A percentile compares a stretch with the other conserved stretches of the same genome.
Evolutionary conservation across 2,113 vertebrate genomes (phyloP).

Genomic region (Bombycilla garrulus): DNA sequence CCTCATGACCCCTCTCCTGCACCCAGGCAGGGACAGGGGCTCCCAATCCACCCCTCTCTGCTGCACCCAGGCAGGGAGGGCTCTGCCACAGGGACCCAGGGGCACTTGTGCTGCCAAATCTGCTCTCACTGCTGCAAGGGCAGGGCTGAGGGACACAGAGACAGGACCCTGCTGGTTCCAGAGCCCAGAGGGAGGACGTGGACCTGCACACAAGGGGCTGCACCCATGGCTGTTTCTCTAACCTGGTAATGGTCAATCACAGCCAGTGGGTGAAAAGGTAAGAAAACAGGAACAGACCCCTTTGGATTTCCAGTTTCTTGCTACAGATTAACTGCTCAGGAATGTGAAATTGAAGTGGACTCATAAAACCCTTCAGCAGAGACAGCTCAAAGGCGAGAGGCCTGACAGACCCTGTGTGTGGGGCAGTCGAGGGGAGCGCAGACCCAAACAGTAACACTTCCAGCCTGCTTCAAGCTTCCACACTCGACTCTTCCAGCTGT

Average conservation of each 20-base stretch:
- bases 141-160: not conserved
- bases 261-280: not conserved
- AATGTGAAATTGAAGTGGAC: slow-evolving; percentile 63
- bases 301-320: slow-evolving; percentile 60
- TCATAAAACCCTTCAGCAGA: slow-evolving; percentile 14
- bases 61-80: not conserved
- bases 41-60: too few species aligned
- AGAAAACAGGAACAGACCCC: slow-evolving; percentile 11
- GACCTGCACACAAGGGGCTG: not conserved
- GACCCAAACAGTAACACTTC: not conserved
- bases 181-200: not conserved
- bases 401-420: not conserved
- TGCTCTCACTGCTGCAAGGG: not conserved
- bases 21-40: not conserved
- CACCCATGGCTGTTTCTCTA: rapidly evolving
- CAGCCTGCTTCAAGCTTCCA: not conserved
- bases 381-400: not conserved
- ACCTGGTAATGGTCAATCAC: not conserved
- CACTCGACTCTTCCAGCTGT: not conserved
- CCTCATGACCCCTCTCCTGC: not conserved
- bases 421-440: not conserved
- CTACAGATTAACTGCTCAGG: slow-evolving; percentile 37
- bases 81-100: not conserved
- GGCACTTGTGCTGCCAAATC: not conserved
- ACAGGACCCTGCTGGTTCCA: not conserved